Evolutionary conservation across 2,113 vertebrate genomes (phyloP).

Genomic region (Philantomba maxwellii): DNA sequence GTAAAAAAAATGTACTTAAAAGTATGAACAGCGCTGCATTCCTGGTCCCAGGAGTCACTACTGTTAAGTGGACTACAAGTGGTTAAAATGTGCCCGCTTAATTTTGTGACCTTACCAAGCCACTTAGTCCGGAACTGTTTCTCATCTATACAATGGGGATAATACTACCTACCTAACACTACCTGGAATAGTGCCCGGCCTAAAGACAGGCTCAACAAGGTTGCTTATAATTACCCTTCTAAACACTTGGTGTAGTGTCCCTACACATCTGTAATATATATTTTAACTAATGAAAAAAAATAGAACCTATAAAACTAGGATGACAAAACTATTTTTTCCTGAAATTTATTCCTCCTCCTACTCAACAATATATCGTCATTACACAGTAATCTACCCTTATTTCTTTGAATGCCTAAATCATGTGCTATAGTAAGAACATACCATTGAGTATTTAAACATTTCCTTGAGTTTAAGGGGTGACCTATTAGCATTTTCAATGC

Average conservation of each 20-base stretch:
- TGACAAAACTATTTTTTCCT: background rate
- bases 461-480: background rate
- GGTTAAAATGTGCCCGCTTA: background rate
- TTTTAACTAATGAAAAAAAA: background rate
- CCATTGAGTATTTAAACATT: background rate
- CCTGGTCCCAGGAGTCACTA: background rate
- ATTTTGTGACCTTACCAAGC: background rate
- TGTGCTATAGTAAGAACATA: background rate
- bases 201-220: background rate
- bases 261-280: background rate
- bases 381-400: background rate
- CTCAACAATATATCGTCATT: background rate
- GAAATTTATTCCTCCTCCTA: background rate
- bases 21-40: background rate
- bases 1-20: background rate
- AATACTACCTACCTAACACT: background rate
- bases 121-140: background rate
- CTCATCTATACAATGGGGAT: background rate
- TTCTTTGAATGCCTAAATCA: background rate
- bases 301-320: background rate
- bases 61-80: background rate
- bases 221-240: background rate
- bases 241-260: background rate
- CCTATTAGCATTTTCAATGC: background rate
- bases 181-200: background rate